A percentile compares a stretch with the other conserved stretches of the same genome.
Evolutionary conservation across 2,888 invertebrate species (phyloP).

Genomic region (Polymixis lichenea): DNA sequence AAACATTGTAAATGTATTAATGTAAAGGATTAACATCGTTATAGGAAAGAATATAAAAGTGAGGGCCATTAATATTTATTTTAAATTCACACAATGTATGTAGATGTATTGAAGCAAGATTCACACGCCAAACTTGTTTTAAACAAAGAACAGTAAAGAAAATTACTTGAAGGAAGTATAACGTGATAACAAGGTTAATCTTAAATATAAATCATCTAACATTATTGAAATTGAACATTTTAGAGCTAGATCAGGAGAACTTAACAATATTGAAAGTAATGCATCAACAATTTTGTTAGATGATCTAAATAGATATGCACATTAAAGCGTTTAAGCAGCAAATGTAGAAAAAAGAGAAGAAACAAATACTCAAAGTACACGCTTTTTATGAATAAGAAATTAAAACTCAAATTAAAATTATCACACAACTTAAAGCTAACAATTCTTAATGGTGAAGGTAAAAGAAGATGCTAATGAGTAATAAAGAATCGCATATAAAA

Average conservation of each 20-base stretch:
- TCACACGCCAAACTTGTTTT: constrained; percentile 7
- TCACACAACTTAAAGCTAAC: constrained; percentile 33
- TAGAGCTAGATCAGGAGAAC: not conserved
- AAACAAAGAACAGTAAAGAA: not conserved
- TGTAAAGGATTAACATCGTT: constrained; percentile 17
- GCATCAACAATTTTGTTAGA: not conserved
- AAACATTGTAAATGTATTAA: constrained; percentile 26
- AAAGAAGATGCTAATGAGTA: constrained; percentile 39
- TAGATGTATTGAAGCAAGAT: constrained; percentile 14
- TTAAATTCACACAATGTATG: not conserved
- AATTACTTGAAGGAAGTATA: not conserved
- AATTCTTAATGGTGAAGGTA: constrained; percentile 35
- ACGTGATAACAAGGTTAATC: not conserved
- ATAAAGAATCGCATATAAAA: constrained; percentile 40
- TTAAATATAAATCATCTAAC: not conserved
- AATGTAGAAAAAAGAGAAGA: not conserved
- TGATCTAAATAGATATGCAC: not conserved
- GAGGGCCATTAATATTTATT: constrained; percentile 19
- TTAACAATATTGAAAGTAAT: not conserved
- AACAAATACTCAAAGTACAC: constrained; percentile 8
- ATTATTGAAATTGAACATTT: not conserved
- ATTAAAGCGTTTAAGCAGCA: not conserved
- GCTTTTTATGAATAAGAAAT: constrained; percentile 9
- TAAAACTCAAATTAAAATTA: constrained; percentile 35
- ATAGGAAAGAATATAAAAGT: constrained; percentile 12